A percentile compares a stretch with the other conserved stretches of the same genome.
phyloP scores from a whole-genome alignment of 2,113 vertebrate species.

The Sminthopsis crassicaudata region DNA sequence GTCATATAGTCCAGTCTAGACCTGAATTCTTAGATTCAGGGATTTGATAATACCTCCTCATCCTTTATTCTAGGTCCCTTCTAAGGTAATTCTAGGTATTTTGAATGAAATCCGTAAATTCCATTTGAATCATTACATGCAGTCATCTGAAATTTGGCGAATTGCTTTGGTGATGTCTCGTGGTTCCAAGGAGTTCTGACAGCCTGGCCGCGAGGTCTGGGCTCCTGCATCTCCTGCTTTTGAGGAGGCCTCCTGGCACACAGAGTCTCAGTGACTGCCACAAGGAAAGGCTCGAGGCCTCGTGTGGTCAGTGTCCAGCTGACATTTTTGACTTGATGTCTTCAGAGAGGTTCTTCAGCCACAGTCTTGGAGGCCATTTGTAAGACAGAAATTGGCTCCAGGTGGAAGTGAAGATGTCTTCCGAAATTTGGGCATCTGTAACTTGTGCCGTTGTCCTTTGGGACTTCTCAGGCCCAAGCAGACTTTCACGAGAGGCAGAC shows the following conservation, averaged over 20 bases:
- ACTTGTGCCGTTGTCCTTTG: slow-evolving; percentile 4
- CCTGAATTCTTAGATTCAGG: neutral
- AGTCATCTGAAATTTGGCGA: neutral
- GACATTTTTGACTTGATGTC: slow-evolving; percentile 15
- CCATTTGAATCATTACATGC: slow-evolving; percentile 1
- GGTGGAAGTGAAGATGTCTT: neutral
- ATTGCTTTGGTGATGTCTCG: neutral
- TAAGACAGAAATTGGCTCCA: neutral
- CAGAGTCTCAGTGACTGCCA: neutral
- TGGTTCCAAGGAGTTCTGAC: neutral
- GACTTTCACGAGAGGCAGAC: neutral
- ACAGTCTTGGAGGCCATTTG: neutral
- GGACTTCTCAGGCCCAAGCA: neutral
- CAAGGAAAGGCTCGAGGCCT: neutral
- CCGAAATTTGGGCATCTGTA: neutral
- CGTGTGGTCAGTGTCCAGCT: neutral
- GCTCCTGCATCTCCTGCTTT: neutral
- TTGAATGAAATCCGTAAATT: slow-evolving; percentile 19
- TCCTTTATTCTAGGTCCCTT: neutral
- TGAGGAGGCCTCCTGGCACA: neutral
- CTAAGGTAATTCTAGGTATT: neutral
- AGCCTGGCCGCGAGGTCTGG: neutral
- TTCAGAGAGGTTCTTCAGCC: slow-evolving; percentile 7
- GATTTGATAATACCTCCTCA: neutral
- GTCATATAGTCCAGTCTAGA: neutral